Evolutionary conservation across 2,797 vertebrate species (phyloP).

Genomic region (Clamator glandarius): DNA sequence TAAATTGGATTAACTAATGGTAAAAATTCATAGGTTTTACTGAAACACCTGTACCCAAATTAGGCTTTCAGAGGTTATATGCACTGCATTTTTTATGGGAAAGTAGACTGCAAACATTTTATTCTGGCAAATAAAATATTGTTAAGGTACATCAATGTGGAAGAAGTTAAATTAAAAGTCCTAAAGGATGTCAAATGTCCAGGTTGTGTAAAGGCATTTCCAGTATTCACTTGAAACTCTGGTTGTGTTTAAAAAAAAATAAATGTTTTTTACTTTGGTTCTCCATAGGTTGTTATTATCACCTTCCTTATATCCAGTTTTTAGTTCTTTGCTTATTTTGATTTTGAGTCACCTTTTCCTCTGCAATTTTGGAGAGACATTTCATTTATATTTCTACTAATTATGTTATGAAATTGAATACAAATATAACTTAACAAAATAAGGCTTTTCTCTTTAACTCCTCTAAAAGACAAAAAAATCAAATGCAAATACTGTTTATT

Average conservation of each 20-base stretch:
- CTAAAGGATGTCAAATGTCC: background rate
- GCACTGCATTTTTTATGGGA: background rate
- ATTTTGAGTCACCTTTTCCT: background rate
- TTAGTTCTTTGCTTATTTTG: background rate
- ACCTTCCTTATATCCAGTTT: background rate
- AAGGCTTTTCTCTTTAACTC: background rate
- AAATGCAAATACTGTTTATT: background rate
- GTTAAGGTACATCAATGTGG: background rate
- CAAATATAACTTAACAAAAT: background rate
- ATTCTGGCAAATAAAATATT: background rate
- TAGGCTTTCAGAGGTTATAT: background rate
- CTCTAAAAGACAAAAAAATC: background rate
- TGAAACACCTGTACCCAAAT: background rate
- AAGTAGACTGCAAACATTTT: background rate
- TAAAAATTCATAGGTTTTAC: background rate
- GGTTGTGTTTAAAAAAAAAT: background rate
- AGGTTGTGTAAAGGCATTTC: background rate
- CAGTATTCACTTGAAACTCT: background rate
- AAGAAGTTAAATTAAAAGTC: background rate
- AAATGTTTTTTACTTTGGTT: background rate
- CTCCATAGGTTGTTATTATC: background rate
- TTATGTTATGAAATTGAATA: background rate
- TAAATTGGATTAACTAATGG: background rate
- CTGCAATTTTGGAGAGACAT: background rate
- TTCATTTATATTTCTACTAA: background rate